Evolutionary conservation across 1,140 invertebrate species (phyloP), one percentile per base, ranked within the genome.

Genomic region (Triops cancriformis): DNA sequence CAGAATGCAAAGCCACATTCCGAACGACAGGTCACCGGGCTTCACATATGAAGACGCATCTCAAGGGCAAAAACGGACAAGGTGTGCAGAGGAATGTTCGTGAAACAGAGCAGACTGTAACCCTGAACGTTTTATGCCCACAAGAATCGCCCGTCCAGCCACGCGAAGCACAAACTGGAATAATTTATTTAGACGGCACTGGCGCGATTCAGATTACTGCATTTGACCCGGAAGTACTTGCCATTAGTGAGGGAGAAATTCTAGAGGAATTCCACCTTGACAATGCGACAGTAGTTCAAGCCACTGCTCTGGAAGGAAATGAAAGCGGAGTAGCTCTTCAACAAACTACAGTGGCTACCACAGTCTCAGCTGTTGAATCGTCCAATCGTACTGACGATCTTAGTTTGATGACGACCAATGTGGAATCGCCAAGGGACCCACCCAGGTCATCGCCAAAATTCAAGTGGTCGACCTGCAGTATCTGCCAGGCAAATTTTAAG

Each of bases 11-110:
- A 37, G 83, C 87, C 27, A 84, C 85, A 76, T 93, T 92, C 81
- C 83, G 91, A 82, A 93, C 91, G 1, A 88, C 89, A 1, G 90
- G 90, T 9, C 90, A 91, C 79, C 86, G 88, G 41, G 91, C 90
- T 80, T 86, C 88, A 27, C 92, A 93, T 80, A 80, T 88, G 26
- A 74, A 85, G 73, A 87, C 88, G 6, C 90, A 91, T 79, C 85
- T 85, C 73, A 88, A 87, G 51, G 82, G 51, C 10, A 64, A 64
- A 64, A 64, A 64, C 14, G 51, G 51, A 14, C 51, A 23, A 64
- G 51, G 51, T n/a, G 23, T 14, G 6, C 23, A 18, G 6, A 64
- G 2, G 14, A 23, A 18, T 64, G 7, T 64, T 23, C 51, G 18
- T 18, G 51, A 18, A 18, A n/a, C 18, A n/a, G 51, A 64, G 14